These are phyloP conservation scores for Leucoraja ocellata DNA, from an alignment of 2,797 vertebrate species.

Conservation along the genomic window DNA sequence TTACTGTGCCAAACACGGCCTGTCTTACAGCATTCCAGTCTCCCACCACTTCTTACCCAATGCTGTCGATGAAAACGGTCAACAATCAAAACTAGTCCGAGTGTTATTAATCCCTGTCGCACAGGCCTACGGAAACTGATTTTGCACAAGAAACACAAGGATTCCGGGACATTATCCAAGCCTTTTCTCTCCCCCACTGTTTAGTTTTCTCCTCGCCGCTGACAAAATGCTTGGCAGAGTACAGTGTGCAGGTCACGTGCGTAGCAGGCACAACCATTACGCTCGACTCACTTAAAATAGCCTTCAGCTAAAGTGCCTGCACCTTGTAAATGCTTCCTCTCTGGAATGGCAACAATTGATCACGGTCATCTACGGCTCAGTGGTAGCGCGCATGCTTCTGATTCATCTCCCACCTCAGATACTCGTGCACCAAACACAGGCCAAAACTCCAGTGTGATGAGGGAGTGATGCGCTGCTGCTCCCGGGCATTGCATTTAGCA, in stretches of 20 bases:
- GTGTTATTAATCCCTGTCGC: background rate
- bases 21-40: background rate
- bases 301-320: slow-evolving; percentile 8
- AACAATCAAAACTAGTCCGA: background rate
- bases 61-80: background rate
- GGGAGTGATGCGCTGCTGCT: background rate
- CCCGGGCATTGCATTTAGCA: background rate
- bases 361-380: background rate
- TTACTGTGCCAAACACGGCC: background rate
- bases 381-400: background rate
- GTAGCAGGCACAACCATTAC: background rate
- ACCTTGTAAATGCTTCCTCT: background rate
- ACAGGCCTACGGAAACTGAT: background rate
- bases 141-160: background rate
- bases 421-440: background rate
- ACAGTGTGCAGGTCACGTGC: slow-evolving; percentile 1
- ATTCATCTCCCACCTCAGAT: background rate
- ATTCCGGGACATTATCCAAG: background rate
- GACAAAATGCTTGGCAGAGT: slow-evolving; percentile 9
- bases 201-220: background rate
- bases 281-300: slow-evolving; percentile 5
- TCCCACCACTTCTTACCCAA: too few species aligned
- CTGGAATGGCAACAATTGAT: background rate
- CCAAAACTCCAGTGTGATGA: background rate
- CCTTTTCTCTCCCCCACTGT: too few species aligned